Conservation (phyloP, 2,888 invertebrate genomes). For the Epistrophe grossulariae region DNA sequence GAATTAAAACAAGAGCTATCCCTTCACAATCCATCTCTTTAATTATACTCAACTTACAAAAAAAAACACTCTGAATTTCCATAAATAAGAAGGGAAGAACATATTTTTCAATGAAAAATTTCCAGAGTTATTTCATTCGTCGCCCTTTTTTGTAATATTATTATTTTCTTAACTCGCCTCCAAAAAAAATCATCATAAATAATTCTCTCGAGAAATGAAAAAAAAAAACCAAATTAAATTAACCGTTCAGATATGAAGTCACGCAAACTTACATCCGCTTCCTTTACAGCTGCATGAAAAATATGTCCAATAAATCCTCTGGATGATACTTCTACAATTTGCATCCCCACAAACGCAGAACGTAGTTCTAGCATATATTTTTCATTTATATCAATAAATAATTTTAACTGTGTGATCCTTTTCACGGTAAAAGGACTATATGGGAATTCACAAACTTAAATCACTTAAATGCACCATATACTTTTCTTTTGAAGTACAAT, state of each 20-base stretch:
- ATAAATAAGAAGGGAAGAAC: not conserved
- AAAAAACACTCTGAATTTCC: not conserved
- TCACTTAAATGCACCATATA: conserved; percentile 14
- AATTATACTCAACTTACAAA: not conserved
- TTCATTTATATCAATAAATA: conserved; percentile 46
- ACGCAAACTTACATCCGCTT: conserved; percentile 37
- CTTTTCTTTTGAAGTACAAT: not conserved
- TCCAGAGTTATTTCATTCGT: not conserved
- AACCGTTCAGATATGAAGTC: not conserved
- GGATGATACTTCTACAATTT: conserved; percentile 26
- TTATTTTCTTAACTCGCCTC: not conserved
- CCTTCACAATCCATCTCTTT: not conserved
- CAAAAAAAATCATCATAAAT: not conserved
- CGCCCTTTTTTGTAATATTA: not conserved
- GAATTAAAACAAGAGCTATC: not conserved
- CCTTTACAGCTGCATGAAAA: conserved; percentile 10
- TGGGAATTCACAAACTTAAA: not conserved
- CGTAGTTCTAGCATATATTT: conserved; percentile 1
- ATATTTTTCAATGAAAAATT: not conserved
- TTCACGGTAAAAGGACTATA: not conserved
- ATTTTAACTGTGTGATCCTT: conserved; percentile 22
- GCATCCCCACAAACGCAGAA: conserved; percentile 20
- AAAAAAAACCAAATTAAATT: conserved; percentile 6
- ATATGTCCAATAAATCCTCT: conserved; percentile 13
- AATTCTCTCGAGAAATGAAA: not conserved